Base-by-base conservation (phyloP, 2,797 vertebrate genomes). In the Hafferia zeledoni region DNA sequence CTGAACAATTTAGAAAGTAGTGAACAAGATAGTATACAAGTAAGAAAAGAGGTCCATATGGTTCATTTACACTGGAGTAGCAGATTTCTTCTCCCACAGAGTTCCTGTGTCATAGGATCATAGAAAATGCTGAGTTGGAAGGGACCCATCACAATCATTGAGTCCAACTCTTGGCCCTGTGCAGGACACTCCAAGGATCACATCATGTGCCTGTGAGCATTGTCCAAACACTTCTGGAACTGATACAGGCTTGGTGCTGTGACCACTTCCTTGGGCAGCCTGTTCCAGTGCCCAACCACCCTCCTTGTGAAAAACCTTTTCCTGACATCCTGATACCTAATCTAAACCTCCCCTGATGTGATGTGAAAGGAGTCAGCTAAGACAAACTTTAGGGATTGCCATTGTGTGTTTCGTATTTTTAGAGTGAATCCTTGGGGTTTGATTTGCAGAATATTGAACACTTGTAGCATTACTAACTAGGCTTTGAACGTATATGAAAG, bases 401-500 rank as follows among this genome's bases (percentile, higher is more conserved):
- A 30, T 6, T 14, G 4, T 22, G 23, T 63, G 11, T 65, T 83
- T 76, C 31, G 31, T 94, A 27, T 72, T 86, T 93, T 71, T n/a
- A 59, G 47, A 78, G n/a, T 49, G 67, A 81, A 44, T 86, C 59
- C 46, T 63, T 69, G 35, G 46, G 23, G 28, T 68, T 49, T 86
- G 35, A 55, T 80, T 68, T 44, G 61, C 28, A 88, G 57, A 69
- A 64, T 75, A 68, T 10, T 81, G 87, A 78, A 18, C 17, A 55
- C 23, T 68, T 75, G 39, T 30, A 57, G 46, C n/a, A 30, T 83
- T 69, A 19, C 28, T 61, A 37, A 33, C 43, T 72, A 47, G 46
- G 30, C 72, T 94, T 95, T 91, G 83, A 93, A 83, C 59, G 37
- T n/a, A 25, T 44, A 47, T 64, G 37, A 95, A 92, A 94, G 49